Conservation (phyloP, 1,140 invertebrate species). For the Drosophila punjabiensis region DNA sequence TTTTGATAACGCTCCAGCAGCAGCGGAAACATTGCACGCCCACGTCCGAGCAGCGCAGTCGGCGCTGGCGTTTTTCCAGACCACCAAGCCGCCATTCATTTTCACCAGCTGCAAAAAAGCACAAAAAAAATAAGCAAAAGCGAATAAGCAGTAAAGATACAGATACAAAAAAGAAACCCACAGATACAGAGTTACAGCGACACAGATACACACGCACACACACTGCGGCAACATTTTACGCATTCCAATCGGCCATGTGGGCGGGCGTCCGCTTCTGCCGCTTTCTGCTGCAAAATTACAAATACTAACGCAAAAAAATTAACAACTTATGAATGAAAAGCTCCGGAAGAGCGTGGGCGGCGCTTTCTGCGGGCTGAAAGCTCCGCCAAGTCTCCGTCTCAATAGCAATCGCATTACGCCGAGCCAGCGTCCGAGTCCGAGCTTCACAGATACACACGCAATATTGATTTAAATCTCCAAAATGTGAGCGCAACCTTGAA, state of each 20-base stretch:
- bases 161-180: constrained; percentile 17
- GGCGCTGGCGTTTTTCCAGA: constrained; percentile 59
- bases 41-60: constrained; percentile 50
- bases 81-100: constrained; percentile 70
- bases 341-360: constrained; percentile 45
- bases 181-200: constrained; percentile 24
- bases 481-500: constrained; percentile 66
- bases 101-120: constrained; percentile 40
- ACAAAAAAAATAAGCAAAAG: constrained; percentile 1
- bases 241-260: constrained; percentile 80
- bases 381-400: constrained; percentile 6
- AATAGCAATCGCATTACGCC: constrained; percentile 35
- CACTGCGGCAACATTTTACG: constrained; percentile 66
- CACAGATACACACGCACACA: constrained; percentile 27
- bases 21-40: constrained; percentile 74
- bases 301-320: constrained; percentile 11
- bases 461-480: constrained; percentile 60
- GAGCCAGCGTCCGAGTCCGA: constrained; percentile 15
- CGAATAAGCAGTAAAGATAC: constrained; percentile 17
- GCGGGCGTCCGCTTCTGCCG: constrained; percentile 57
- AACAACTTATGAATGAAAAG: constrained; percentile 80
- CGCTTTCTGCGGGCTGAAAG: constrained; percentile 49
- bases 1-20: constrained; percentile 69
- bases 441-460: constrained; percentile 47
- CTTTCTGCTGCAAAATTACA: constrained; percentile 22